Percentiles rank a stretch among this genome's conserved stretches.
phyloP scores from a whole-genome alignment of 2,888 invertebrate genomes.

The Habroteleia sp. region DNA sequence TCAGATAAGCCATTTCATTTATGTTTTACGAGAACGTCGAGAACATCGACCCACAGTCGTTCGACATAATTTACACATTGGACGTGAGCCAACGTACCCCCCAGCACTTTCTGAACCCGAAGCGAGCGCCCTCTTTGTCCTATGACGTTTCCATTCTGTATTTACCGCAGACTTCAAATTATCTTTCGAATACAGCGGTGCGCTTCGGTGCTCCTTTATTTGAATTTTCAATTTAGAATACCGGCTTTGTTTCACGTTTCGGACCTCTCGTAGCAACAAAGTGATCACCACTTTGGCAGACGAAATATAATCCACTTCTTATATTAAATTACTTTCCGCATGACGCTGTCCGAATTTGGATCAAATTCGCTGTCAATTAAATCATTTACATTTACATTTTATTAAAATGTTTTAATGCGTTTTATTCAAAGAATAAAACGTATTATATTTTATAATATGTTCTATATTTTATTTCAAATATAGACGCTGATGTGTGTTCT shows the following conservation, averaged over 20 bases:
- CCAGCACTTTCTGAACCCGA: slow-evolving; percentile 59
- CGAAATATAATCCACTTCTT: slow-evolving; percentile 21
- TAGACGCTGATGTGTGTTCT: too few species aligned
- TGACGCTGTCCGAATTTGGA: slow-evolving; percentile 1
- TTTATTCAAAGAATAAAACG: too few species aligned
- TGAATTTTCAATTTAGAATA: slow-evolving; percentile 45
- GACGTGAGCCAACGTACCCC: slow-evolving; percentile 66
- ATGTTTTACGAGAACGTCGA: slow-evolving; percentile 67
- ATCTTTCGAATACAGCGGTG: slow-evolving; percentile 41
- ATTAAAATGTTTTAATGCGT: too few species aligned
- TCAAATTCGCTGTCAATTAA: slow-evolving; percentile 2
- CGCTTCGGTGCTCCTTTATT: slow-evolving; percentile 50
- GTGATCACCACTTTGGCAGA: slow-evolving; percentile 19
- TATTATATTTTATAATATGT: too few species aligned
- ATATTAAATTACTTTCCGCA: slow-evolving; percentile 14
- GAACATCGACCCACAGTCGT: slow-evolving; percentile 56
- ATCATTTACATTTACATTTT: too few species aligned
- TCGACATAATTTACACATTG: slow-evolving; percentile 70
- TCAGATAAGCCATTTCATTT: slow-evolving; percentile 72
- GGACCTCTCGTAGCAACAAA: slow-evolving; percentile 12
- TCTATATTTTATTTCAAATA: too few species aligned
- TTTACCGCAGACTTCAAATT: slow-evolving; percentile 55
- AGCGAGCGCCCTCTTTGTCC: slow-evolving; percentile 43
- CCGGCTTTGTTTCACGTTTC: slow-evolving; percentile 35
- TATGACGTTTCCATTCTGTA: slow-evolving; percentile 46